phyloP scores from a whole-genome alignment of 1,140 invertebrate genomes.

The Coelopa frigida region DNA sequence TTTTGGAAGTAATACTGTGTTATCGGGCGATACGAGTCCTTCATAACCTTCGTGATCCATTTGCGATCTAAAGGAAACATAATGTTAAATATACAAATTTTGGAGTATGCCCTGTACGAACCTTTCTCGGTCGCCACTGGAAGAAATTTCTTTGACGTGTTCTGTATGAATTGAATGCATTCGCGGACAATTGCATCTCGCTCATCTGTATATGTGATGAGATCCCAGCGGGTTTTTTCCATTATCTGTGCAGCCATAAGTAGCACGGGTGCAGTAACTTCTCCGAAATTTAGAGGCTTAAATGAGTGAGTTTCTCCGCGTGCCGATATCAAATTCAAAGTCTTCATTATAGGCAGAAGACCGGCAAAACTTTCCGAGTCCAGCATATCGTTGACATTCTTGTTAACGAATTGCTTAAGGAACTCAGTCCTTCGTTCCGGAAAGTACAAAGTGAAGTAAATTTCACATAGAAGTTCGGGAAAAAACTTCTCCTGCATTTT shows the following conservation, averaged over 20 bases:
- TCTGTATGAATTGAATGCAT: conserved; percentile 15
- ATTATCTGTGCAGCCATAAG: conserved; percentile 17
- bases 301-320: conserved; percentile 5
- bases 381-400: conserved; percentile 11
- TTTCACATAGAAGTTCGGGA: conserved; percentile 10
- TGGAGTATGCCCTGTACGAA: not conserved
- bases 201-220: conserved; percentile 16
- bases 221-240: conserved; percentile 20
- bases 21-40: conserved; percentile 10
- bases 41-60: conserved; percentile 19
- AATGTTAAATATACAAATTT: not conserved
- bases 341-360: conserved; percentile 13
- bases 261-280: conserved; percentile 16
- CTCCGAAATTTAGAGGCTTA: conserved; percentile 13
- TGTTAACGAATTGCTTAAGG: conserved; percentile 13
- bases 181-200: conserved; percentile 12
- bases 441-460: conserved; percentile 13
- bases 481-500: conserved; percentile 9
- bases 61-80: conserved; percentile 13
- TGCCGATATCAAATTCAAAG: conserved; percentile 11
- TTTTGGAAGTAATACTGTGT: conserved; percentile 24
- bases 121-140: conserved; percentile 16
- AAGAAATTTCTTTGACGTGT: conserved; percentile 16
- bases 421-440: conserved; percentile 10
- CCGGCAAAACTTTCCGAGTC: conserved; percentile 4